phyloP scores from a whole-genome alignment of 2,797 vertebrate genomes.

The Malacoctenus gilli region DNA sequence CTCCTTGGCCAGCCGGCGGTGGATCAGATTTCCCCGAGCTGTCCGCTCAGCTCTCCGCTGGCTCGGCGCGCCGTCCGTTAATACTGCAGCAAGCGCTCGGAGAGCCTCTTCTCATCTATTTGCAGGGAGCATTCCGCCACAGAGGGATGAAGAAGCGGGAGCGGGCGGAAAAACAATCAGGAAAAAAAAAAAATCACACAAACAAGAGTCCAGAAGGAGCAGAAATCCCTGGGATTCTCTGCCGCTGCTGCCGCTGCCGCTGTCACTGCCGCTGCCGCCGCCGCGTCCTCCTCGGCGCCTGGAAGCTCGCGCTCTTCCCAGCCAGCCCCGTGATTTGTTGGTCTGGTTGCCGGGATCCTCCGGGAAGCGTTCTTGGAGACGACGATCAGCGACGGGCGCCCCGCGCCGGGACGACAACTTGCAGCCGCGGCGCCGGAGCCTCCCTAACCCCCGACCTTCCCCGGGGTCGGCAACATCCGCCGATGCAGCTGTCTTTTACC shows the following conservation, averaged over 20 bases:
- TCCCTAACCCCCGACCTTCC: slow-evolving; percentile 34
- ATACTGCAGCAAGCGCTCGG: slow-evolving; percentile 67
- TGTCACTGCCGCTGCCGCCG: neutral
- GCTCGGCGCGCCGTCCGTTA: slow-evolving; percentile 58
- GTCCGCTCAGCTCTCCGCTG: slow-evolving; percentile 69
- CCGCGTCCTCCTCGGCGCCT: slow-evolving; percentile 32
- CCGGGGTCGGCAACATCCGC: slow-evolving; percentile 51
- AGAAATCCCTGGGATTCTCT: slow-evolving; percentile 44
- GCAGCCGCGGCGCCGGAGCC: slow-evolving; percentile 24
- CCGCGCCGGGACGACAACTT: slow-evolving; percentile 48
- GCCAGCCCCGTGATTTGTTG: slow-evolving; percentile 64
- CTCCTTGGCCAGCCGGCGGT: slow-evolving; percentile 56
- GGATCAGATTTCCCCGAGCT: slow-evolving; percentile 75
- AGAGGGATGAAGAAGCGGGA: slow-evolving; percentile 40
- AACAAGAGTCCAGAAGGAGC: slow-evolving; percentile 19
- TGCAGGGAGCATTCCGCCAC: slow-evolving; percentile 74
- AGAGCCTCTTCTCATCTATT: slow-evolving; percentile 56
- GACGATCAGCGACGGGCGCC: slow-evolving; percentile 54
- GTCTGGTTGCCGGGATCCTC: slow-evolving; percentile 59
- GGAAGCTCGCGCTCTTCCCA: slow-evolving; percentile 41
- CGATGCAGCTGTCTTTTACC: slow-evolving; percentile 66
- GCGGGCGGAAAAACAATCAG: slow-evolving; percentile 28
- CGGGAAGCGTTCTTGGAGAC: slow-evolving; percentile 57
- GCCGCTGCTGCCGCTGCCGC: slow-evolving; percentile 7
- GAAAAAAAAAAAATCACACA: slow-evolving; percentile 17